A percentile compares a stretch with the other conserved stretches of the same genome.
phyloP scores from a whole-genome alignment of 2,888 invertebrate genomes.

The Drosophila kokeensis region DNA sequence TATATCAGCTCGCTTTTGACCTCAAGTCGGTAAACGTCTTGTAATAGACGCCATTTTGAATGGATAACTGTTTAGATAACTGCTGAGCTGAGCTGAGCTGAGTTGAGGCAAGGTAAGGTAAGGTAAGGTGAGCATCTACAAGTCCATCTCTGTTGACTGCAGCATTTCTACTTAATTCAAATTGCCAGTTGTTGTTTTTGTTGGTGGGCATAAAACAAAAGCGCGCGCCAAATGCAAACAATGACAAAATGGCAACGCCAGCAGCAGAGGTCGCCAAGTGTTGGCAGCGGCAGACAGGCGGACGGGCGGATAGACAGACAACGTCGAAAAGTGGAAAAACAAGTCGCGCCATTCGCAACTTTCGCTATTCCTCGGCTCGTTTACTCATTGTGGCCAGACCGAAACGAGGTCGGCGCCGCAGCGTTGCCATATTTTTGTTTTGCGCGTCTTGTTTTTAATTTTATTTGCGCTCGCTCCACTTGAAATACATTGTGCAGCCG shows the following conservation, averaged over 20 bases:
- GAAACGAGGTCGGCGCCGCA: slow-evolving; percentile 78
- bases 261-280: slow-evolving; percentile 64
- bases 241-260: slow-evolving; percentile 75
- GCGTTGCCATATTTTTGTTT: slow-evolving; percentile 75
- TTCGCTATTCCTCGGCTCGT: slow-evolving; percentile 13
- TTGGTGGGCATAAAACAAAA: slow-evolving; percentile 55
- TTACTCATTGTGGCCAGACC: slow-evolving; percentile 59
- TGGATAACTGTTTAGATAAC: slow-evolving; percentile 10
- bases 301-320: slow-evolving; percentile 31
- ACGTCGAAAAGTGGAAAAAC: slow-evolving; percentile 72
- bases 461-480: slow-evolving; percentile 77
- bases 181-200: slow-evolving; percentile 39
- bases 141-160: slow-evolving; percentile 21
- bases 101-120: slow-evolving; percentile 7
- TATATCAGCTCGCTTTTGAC: background rate
- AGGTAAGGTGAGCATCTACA: slow-evolving; percentile 32
- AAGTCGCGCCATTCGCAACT: slow-evolving; percentile 62
- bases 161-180: slow-evolving; percentile 40
- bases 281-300: slow-evolving; percentile 51
- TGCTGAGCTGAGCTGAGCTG: background rate
- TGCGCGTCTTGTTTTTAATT: slow-evolving; percentile 70
- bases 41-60: slow-evolving; percentile 7
- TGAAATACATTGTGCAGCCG: slow-evolving; percentile 75
- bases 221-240: slow-evolving; percentile 78
- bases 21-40: slow-evolving; percentile 2